phyloP scores from a whole-genome alignment of 1,140 invertebrate genomes.

The Bombus cullumanus region DNA sequence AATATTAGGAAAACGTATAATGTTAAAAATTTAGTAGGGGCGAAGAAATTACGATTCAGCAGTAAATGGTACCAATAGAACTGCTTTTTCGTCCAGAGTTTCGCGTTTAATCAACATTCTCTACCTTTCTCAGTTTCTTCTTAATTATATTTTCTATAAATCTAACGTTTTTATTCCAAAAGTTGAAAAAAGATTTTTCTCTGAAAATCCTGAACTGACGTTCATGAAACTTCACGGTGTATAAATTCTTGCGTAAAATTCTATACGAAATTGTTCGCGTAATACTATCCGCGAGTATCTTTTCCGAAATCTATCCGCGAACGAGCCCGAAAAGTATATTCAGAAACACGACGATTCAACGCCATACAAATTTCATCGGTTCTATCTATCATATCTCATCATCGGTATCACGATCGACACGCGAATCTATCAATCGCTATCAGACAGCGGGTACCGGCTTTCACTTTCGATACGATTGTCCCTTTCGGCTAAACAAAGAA shows the following conservation, averaged over 20 bases:
- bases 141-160: no score
- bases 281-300: neutral
- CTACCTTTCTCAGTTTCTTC: no score
- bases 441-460: neutral
- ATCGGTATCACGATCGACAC: neutral
- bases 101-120: neutral
- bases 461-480: neutral
- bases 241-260: no score
- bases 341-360: no score
- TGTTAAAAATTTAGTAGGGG: no score
- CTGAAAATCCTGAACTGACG: no score
- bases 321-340: neutral
- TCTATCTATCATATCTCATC: no score
- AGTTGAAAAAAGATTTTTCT: no score
- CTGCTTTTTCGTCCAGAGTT: neutral
- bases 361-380: no score
- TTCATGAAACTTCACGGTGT: no score
- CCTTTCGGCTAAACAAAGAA: neutral
- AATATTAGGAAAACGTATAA: neutral
- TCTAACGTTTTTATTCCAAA: no score
- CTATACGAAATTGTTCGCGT: no score
- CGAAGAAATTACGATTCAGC: neutral
- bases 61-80: constrained; percentile 9
- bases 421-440: neutral
- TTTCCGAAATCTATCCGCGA: neutral